phyloP scores from a whole-genome alignment of 2,888 invertebrate genomes.

The Deroplatys truncata region DNA sequence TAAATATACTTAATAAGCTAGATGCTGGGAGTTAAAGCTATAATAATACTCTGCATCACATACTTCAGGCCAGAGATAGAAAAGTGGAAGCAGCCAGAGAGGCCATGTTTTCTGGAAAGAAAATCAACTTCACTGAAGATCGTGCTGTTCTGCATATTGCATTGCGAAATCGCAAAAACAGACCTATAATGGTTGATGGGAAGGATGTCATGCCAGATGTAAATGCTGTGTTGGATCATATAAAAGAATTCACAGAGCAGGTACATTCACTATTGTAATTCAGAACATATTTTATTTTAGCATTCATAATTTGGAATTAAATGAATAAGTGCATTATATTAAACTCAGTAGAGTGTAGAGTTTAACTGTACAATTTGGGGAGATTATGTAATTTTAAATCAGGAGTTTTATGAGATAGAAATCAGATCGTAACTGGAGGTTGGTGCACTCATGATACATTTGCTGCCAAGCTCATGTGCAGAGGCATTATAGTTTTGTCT shows the following conservation, averaged over 20 bases:
- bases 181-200: slow-evolving; percentile 75
- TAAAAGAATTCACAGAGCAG: slow-evolving; percentile 86
- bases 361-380: too few relatives aligned
- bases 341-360: too few relatives aligned
- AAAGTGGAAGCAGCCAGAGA: slow-evolving; percentile 81
- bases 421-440: too few relatives aligned
- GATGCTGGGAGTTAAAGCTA: too few relatives aligned
- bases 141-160: slow-evolving; percentile 94
- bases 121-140: slow-evolving; percentile 96
- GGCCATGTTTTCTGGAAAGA: slow-evolving; percentile 89
- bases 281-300: not conserved
- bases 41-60: too few relatives aligned
- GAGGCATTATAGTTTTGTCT: too few relatives aligned
- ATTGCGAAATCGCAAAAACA: slow-evolving; percentile 78
- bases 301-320: not conserved
- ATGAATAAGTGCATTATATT: not conserved
- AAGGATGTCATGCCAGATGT: slow-evolving; percentile 92
- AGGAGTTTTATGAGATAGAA: too few relatives aligned
- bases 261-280: slow-evolving; percentile 43
- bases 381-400: too few relatives aligned
- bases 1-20: too few relatives aligned
- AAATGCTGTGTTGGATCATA: slow-evolving; percentile 85
- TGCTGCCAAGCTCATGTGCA: too few relatives aligned
- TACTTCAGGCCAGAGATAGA: slow-evolving; percentile 59
- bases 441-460: too few relatives aligned